Evolutionary conservation across 1,140 invertebrate genomes (phyloP), one percentile per base, ranked within the genome.

Genomic region (Onthophagus taurus): DNA sequence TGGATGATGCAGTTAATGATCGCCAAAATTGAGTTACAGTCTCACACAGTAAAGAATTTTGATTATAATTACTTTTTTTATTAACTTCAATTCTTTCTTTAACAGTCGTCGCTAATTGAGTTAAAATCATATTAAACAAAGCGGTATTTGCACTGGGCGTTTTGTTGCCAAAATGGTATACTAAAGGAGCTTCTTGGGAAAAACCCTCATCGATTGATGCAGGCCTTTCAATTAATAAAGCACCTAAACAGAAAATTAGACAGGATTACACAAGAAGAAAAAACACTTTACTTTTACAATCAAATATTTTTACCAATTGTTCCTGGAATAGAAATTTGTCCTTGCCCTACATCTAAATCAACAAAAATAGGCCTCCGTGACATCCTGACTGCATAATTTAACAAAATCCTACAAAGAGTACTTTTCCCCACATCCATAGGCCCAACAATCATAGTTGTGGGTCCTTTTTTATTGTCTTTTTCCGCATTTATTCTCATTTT

Each of bases 401-500:
- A 66, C 2, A 99, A 67, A 49, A 99, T 80, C 37, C 83, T 74
- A 53, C 85, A 88, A 0, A 99, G 59, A 0, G 92, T 96, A 26
- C 88, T 91, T 68, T 99, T 99, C 4, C 97, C 96, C 5, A 98
- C 94, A 72, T 98, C 94, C 18, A 74, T 78, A 0, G 95, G 94
- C 0, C 96, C 96, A 3, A 93, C 90, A 7, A 99, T 66, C 83
- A 98, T 86, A 1, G 84, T 79, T 21, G 89, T 82, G 0, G 88
- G 88, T 0, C 88, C 88, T 41, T 80, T 69, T 6, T 71, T 74
- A 38, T 79, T 78, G 21, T 83, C 77, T 46, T 80, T 77, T 54
- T 83, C 80, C 2, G 88, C 87, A 20, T 83, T 81, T 24, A 78
- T 71, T 51, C 95, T 72, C 61, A 96, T 76, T 52, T 90, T 79